Percentiles rank a stretch among this genome's conserved stretches.
Conservation (phyloP, 1,140 invertebrate species). For the Drosophila pachea region DNA sequence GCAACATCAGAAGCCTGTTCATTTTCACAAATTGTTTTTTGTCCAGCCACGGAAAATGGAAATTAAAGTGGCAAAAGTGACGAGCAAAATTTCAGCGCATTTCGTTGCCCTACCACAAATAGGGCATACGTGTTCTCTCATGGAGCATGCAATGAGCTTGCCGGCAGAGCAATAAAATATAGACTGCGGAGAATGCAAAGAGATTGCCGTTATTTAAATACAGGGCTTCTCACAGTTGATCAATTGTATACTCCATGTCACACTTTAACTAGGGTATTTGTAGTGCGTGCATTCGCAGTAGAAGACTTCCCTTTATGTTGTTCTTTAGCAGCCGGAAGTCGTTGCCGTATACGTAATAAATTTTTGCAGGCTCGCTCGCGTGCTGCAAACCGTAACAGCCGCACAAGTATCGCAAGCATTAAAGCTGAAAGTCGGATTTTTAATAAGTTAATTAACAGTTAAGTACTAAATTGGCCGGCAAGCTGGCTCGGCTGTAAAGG, state of each 20-base stretch:
- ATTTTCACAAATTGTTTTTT: conserved; percentile 62
- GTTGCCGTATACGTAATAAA: conserved; percentile 74
- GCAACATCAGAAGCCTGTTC: conserved; percentile 38
- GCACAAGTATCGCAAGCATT: conserved; percentile 31
- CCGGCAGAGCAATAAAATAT: no score
- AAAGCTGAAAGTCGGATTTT: conserved; percentile 37
- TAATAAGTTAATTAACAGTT: conserved; percentile 48
- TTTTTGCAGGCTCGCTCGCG: conserved; percentile 59
- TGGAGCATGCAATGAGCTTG: no score
- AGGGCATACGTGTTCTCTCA: background rate
- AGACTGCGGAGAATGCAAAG: no score
- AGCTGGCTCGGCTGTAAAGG: background rate
- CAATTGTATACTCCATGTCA: no score
- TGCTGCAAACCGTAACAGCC: conserved; percentile 50
- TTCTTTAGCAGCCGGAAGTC: conserved; percentile 62
- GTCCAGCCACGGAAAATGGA: conserved; percentile 68
- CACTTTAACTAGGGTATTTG: background rate
- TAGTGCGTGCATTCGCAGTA: background rate
- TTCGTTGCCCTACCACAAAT: background rate
- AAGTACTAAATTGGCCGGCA: background rate
- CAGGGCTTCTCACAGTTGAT: background rate
- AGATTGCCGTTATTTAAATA: no score
- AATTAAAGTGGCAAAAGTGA: conserved; percentile 67
- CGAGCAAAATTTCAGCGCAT: conserved; percentile 47
- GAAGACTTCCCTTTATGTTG: conserved; percentile 1